Conservation (phyloP, 2,113 vertebrate species). For the Alethe diademata region DNA sequence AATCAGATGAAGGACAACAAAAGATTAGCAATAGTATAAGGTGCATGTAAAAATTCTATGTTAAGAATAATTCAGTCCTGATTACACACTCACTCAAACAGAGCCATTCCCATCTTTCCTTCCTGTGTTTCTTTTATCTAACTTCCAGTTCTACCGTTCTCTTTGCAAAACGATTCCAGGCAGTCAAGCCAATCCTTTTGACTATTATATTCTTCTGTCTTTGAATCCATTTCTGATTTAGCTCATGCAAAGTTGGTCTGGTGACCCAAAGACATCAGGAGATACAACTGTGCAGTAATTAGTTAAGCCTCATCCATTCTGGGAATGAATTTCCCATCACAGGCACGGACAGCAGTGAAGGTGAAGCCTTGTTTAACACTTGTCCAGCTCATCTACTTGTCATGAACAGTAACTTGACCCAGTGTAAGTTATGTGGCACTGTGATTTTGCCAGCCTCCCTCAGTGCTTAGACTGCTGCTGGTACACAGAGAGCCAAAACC, state of each 20-base stretch:
- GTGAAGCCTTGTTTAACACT: neutral
- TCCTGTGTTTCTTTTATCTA: neutral
- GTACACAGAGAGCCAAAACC: neutral
- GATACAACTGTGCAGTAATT: neutral
- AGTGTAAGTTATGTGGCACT: conserved; percentile 8
- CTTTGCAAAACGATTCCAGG: neutral
- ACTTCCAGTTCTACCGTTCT: neutral
- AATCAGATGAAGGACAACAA: conserved; percentile 40
- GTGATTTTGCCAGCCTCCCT: conserved; percentile 4
- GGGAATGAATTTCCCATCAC: neutral
- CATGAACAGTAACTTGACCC: neutral
- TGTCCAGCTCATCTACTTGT: conserved; percentile 25
- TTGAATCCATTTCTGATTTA: neutral
- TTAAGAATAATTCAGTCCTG: neutral
- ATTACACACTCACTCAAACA: neutral
- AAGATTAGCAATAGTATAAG: conserved; percentile 2
- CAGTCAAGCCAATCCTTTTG: neutral
- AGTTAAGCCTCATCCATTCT: neutral
- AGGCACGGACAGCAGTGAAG: neutral
- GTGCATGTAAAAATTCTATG: neutral
- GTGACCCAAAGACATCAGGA: neutral
- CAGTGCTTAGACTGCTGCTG: neutral
- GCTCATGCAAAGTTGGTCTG: neutral
- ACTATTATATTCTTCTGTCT: neutral
- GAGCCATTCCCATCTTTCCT: neutral